These are phyloP conservation scores for Saimiri boliviensis DNA, from an alignment of 2,113 vertebrate genomes.

Conservation along the genomic window DNA sequence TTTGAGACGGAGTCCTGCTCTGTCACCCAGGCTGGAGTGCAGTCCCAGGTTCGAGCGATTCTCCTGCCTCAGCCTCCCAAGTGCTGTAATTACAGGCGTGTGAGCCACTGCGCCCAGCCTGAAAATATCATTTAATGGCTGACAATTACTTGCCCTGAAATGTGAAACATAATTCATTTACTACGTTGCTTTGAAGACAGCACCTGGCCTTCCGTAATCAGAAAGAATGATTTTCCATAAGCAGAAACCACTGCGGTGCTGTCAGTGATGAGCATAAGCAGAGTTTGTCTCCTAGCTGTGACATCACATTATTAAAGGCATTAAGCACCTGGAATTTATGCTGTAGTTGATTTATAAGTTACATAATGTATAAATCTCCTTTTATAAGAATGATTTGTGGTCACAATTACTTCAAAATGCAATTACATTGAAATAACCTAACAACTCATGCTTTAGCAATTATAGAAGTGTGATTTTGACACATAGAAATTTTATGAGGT, in stretches of 20 bases:
- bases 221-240: not conserved
- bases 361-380: slow-evolving; percentile 20
- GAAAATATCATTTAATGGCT: not conserved
- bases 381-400: slow-evolving; percentile 14
- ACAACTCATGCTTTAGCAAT: not conserved
- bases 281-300: not conserved
- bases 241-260: not conserved
- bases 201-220: slow-evolving; percentile 38
- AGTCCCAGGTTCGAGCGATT: too few species aligned
- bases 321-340: slow-evolving; percentile 10
- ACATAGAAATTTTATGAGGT: not conserved
- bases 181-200: slow-evolving; percentile 39
- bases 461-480: slow-evolving; percentile 51
- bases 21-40: too few species aligned
- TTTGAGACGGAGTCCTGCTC: too few species aligned
- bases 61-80: not conserved
- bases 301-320: not conserved
- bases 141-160: slow-evolving; percentile 11
- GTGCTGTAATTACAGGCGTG: not conserved
- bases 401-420: not conserved
- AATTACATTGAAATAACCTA: slow-evolving; percentile 18
- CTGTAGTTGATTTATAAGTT: not conserved
- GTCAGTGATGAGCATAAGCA: not conserved
- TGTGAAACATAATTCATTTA: slow-evolving; percentile 12
- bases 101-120: not conserved